Evolutionary conservation across 1,140 invertebrate species (phyloP), one percentile per base, ranked within the genome.

Genomic region (Drosophila setifemur): DNA sequence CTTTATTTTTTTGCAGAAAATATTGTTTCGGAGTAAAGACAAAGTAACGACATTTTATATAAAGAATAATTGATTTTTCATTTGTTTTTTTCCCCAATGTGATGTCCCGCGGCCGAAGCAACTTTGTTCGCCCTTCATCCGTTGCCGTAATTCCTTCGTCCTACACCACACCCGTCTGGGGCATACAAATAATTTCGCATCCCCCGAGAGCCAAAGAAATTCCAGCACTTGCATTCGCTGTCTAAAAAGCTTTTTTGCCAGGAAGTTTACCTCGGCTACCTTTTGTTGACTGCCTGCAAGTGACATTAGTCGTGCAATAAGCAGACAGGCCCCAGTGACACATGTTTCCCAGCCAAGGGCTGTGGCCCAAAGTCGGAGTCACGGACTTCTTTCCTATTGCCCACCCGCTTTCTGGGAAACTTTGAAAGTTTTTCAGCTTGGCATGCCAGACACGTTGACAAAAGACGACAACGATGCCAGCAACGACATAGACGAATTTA

Each of bases 261-360:
- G 74, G 64, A 85, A 83, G 63, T 85, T 83, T 66, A 49, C 74
- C 63, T 70, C 85, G 68, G 57, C 79, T 64, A 85, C 81, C 81
- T 78, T 71, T 85, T 82, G 78, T 78, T 70, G 68, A 48, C 74
- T 64, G 61, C 35, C 68, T 86, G 79, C 79, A 79, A 86, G 75
- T 85, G 79, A 75, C 79, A 85, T 85, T 85, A 86, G 79, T 85
- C 79, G 81, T 85, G 79, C 81, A 85, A 85, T 85, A 85, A 85
- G 79, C 73, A 86, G 79, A 86, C 81, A 85, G 81, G 66, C 67
- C 66, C 72, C 75, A 68, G 79, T 85, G 79, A 79, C 79, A 85
- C 79, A 85, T 85, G 79, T 79, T 86, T 86, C 74, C 79, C 70
- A 72, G 70, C 52, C 45, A 25, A 64, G 61, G 45, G 66, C 52